Conservation (phyloP, 2,113 vertebrate genomes). For the Tetraodon nigroviridis region DNA sequence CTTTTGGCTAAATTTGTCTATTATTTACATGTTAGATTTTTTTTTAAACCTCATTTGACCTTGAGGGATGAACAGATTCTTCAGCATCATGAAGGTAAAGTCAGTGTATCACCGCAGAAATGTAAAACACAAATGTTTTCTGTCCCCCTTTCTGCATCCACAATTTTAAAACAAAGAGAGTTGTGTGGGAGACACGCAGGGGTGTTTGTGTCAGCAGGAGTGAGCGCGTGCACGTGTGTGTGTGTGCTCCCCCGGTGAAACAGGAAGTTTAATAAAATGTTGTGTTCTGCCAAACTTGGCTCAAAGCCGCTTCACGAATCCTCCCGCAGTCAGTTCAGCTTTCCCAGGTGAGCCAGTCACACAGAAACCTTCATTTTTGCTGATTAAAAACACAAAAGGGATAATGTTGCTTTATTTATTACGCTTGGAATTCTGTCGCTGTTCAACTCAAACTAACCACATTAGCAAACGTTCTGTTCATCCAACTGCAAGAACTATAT, state of each 20-base stretch:
- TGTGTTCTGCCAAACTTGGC: slow-evolving; percentile 62
- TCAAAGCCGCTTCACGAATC: slow-evolving; percentile 56
- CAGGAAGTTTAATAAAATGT: slow-evolving; percentile 72
- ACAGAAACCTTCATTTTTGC: slow-evolving; percentile 35
- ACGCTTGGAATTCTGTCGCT: slow-evolving; percentile 24
- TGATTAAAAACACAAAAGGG: background rate
- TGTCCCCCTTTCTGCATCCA: no score
- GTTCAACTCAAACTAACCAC: slow-evolving; percentile 55
- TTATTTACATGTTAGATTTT: slow-evolving; percentile 19
- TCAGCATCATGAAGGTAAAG: slow-evolving; percentile 33
- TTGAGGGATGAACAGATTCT: slow-evolving; percentile 43
- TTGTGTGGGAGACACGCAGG: background rate
- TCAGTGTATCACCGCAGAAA: slow-evolving; percentile 25
- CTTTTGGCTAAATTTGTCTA: slow-evolving; percentile 13
- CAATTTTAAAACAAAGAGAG: background rate
- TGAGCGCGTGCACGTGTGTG: slow-evolving; percentile 47
- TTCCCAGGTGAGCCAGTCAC: slow-evolving; percentile 54
- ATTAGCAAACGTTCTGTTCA: slow-evolving; percentile 56
- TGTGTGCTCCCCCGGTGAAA: slow-evolving; percentile 45
- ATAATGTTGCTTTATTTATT: slow-evolving; percentile 26
- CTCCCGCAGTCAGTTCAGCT: slow-evolving; percentile 46
- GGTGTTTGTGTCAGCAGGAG: background rate
- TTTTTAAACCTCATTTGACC: slow-evolving; percentile 50
- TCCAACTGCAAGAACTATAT: slow-evolving; percentile 65
- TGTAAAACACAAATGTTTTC: background rate